Conservation (phyloP, 2,113 vertebrate genomes). For the Boleophthalmus pectinirostris region DNA sequence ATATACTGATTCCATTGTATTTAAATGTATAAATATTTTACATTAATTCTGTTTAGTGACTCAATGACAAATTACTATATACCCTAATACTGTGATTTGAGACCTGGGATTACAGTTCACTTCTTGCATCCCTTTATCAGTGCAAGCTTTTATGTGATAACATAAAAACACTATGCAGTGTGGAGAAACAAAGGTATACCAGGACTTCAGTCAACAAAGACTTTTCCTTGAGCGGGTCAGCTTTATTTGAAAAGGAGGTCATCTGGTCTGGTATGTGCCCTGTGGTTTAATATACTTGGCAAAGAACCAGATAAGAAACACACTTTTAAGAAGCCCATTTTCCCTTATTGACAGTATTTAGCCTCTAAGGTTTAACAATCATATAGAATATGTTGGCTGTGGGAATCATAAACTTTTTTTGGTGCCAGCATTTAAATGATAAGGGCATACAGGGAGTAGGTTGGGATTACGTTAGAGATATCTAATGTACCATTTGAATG, state of each 20-base stretch:
- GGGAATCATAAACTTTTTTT: too few species aligned
- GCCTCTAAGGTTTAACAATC: not conserved
- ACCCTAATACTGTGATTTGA: not conserved
- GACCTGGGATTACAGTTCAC: not conserved
- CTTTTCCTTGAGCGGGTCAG: not conserved
- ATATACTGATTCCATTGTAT: too few species aligned
- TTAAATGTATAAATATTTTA: not conserved
- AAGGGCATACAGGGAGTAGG: too few species aligned
- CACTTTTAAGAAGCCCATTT: not conserved
- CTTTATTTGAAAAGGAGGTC: conserved; percentile 3
- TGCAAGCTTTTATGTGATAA: not conserved
- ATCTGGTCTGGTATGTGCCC: conserved; percentile 10
- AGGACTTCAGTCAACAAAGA: not conserved
- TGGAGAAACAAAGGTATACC: not conserved
- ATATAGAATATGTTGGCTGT: not conserved
- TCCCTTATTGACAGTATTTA: not conserved
- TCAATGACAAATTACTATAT: not conserved
- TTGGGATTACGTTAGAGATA: too few species aligned
- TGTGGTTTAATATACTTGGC: not conserved
- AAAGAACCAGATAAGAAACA: not conserved
- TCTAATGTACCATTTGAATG: too few species aligned
- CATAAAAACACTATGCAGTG: not conserved
- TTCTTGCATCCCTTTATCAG: not conserved
- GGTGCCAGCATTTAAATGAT: too few species aligned
- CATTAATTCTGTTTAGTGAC: not conserved